Evolutionary conservation across 2,888 invertebrate species (phyloP), one percentile per base, ranked within the genome.

Genomic region (Trisateles emortualis): DNA sequence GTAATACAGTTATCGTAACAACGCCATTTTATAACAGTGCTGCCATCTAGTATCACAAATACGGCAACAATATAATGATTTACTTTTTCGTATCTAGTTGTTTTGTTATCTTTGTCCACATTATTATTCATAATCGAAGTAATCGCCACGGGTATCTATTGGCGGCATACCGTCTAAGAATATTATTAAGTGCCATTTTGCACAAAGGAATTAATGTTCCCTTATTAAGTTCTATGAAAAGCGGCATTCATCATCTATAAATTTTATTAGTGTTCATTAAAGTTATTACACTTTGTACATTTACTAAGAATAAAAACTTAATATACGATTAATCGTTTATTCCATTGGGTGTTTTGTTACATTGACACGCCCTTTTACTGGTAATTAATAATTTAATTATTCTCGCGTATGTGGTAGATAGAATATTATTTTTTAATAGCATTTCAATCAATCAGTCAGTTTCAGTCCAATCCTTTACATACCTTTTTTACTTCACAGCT

Each of bases 91-190:
- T 46, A 43, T 71, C 68, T 19, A 71, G 68, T 17, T 10, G n/a
- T 26, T 30, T 8, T 35, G 11, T 9, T 30, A 57, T 68, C 64
- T 1, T 6, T 52, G 72, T 42, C 33, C n/a, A 44, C 47, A 65
- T 75, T 60, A 61, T 44, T 63, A 67, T 67, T 66, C 52, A 61
- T 61, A 63, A 68, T 69, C 52, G 44, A 50, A 41, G 52, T 55
- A 64, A 66, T 68, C 60, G 60, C 13, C 57, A 54, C 45, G 40
- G 42, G 60, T 68, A 65, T 65, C 47, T 62, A 66, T 49, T 65
- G 64, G 43, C 70, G 59, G 58, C 44, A 42, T 38, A 55, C 17
- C 45, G 42, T 42, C 33, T 47, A 45, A 29, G 63, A 63, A 67
- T 60, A 70, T 40, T n/a, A 63, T 60, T 60, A 59, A 45, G 42